These are phyloP conservation scores for Thymallus thymallus DNA, from an alignment of 2,113 vertebrate genomes.

Conservation along the genomic window DNA sequence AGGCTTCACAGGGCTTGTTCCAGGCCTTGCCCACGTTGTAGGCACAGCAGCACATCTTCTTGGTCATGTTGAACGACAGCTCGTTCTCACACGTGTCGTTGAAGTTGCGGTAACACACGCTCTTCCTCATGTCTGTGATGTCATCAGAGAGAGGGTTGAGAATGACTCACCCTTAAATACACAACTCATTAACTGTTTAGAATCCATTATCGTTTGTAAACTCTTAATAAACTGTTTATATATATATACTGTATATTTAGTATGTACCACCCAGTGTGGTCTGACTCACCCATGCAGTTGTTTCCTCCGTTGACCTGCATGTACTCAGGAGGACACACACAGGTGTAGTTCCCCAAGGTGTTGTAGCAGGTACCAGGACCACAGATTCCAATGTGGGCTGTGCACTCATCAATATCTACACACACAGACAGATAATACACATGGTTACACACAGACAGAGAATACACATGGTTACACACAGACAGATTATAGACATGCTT, in stretches of 20 bases:
- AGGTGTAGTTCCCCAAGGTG: constrained; percentile 92
- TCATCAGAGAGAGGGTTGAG: neutral
- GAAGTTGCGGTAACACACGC: constrained; percentile 88
- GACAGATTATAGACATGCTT: too few relatives aligned
- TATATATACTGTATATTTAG: neutral
- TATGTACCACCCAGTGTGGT: neutral
- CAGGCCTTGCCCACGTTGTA: constrained; percentile 93
- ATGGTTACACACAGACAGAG: neutral
- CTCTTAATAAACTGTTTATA: too few relatives aligned
- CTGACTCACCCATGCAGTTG: constrained; percentile 87
- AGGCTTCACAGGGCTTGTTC: constrained; percentile 92
- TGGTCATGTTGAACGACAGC: constrained; percentile 91
- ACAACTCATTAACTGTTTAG: too few relatives aligned
- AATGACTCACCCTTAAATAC: too few relatives aligned
- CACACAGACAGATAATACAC: neutral
- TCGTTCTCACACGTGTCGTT: constrained; percentile 89
- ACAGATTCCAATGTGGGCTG: constrained; percentile 83
- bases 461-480: neutral
- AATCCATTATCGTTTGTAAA: too few relatives aligned
- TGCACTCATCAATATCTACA: constrained; percentile 90
- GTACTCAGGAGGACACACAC: constrained; percentile 89
- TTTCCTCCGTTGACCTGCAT: constrained; percentile 93
- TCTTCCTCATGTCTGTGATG: constrained; percentile 84
- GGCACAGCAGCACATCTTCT: constrained; percentile 94
- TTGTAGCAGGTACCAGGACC: constrained; percentile 94